Evolutionary conservation across 2,797 vertebrate species (phyloP).

Genomic region (Halcyon leucocephala): DNA sequence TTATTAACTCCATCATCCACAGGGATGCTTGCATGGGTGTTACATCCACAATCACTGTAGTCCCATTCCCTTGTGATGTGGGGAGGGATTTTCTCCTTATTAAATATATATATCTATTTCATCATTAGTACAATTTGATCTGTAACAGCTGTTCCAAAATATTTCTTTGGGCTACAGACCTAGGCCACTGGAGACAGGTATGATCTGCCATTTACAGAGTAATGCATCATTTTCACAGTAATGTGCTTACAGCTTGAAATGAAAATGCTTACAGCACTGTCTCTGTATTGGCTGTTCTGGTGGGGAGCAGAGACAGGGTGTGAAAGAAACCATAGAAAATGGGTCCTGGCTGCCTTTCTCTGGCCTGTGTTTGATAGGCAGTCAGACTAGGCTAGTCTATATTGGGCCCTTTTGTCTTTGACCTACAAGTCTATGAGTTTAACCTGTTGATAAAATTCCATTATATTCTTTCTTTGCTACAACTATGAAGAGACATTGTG

Average conservation of each 20-base stretch:
- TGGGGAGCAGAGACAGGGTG: neutral
- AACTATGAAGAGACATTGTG: neutral
- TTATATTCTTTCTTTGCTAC: neutral
- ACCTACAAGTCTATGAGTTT: neutral
- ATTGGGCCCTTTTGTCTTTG: neutral
- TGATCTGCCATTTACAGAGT: neutral
- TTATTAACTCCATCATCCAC: neutral
- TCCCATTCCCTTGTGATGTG: neutral
- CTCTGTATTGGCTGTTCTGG: neutral
- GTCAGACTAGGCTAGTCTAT: neutral
- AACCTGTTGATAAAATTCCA: neutral
- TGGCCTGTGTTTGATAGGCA: neutral
- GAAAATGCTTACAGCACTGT: neutral
- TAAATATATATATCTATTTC: neutral
- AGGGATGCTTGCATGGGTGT: no score
- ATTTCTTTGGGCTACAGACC: neutral
- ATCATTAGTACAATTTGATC: neutral
- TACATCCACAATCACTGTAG: neutral
- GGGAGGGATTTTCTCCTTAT: neutral
- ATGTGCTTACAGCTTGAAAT: neutral
- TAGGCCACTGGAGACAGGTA: neutral
- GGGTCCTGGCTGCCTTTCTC: neutral
- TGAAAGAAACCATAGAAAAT: rapidly evolving
- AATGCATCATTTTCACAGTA: neutral
- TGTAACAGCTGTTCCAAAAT: neutral